phyloP scores from a whole-genome alignment of 2,113 vertebrate species.

The Pyrgilauda ruficollis region DNA sequence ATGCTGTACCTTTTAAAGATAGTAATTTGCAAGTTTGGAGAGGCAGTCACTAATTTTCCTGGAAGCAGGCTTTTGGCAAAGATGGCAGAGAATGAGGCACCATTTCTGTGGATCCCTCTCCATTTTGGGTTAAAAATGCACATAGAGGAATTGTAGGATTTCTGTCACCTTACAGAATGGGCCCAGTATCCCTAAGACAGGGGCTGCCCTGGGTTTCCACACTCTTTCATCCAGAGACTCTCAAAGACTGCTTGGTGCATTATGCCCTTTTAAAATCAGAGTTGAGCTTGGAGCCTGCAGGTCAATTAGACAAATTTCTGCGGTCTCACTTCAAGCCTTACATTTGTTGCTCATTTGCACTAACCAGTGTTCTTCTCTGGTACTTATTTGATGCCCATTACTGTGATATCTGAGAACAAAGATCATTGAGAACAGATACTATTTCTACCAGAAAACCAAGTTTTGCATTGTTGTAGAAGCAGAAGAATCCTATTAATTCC shows the following conservation, averaged over 20 bases:
- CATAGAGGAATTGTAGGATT: not conserved
- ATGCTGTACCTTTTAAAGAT: not conserved
- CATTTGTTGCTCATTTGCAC: slow-evolving; percentile 61
- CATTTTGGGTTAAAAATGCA: not conserved
- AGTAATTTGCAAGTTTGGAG: not conserved
- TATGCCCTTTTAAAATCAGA: not conserved
- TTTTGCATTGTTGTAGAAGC: slow-evolving; percentile 7
- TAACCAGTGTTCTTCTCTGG: slow-evolving; percentile 14
- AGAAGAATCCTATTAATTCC: slow-evolving; percentile 49
- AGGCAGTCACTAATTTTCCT: not conserved
- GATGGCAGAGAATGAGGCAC: not conserved
- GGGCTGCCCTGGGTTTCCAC: not conserved
- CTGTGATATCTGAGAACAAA: slow-evolving; percentile 58
- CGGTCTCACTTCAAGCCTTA: not conserved
- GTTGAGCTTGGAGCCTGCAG: not conserved
- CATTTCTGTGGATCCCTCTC: not conserved
- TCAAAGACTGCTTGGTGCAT: not conserved
- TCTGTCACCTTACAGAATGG: not conserved
- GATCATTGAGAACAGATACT: slow-evolving; percentile 36
- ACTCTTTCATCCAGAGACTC: not conserved
- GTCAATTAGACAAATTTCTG: not conserved
- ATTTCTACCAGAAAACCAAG: slow-evolving; percentile 4
- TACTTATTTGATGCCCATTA: slow-evolving; percentile 29
- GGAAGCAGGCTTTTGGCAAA: not conserved
- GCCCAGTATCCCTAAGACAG: too few relatives aligned